These are phyloP conservation scores for Drosophila triauraria DNA, from an alignment of 1,140 invertebrate genomes.

Conservation along the genomic window DNA sequence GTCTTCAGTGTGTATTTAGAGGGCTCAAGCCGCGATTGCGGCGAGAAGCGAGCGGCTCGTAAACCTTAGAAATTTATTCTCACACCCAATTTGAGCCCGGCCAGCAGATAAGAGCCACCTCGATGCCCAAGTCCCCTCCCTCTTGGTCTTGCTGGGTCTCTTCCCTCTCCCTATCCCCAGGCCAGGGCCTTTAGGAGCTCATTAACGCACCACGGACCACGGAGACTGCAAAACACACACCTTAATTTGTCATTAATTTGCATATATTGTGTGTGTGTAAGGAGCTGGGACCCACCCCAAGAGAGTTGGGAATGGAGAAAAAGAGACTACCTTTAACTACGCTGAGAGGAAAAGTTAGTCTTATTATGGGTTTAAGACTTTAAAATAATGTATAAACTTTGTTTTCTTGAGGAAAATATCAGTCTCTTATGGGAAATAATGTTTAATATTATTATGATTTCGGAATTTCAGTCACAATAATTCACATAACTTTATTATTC, in stretches of 20 bases:
- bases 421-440: too few species aligned
- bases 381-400: too few species aligned
- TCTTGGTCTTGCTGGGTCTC: neutral
- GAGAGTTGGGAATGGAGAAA: constrained; percentile 2
- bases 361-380: too few species aligned
- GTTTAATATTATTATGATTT: too few species aligned
- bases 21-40: constrained; percentile 70
- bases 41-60: constrained; percentile 62
- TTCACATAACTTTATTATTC: too few species aligned
- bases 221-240: constrained; percentile 78
- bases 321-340: neutral
- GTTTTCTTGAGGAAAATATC: too few species aligned
- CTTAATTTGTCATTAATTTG: constrained; percentile 84
- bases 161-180: neutral
- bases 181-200: constrained; percentile 33
- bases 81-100: constrained; percentile 76
- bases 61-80: constrained; percentile 82
- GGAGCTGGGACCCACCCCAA: constrained; percentile 25
- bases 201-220: constrained; percentile 63
- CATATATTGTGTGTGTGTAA: constrained; percentile 49
- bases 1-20: constrained; percentile 27
- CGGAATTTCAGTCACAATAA: too few species aligned
- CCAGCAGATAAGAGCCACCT: constrained; percentile 58
- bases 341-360: constrained; percentile 4
- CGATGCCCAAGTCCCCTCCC: constrained; percentile 1